Evolutionary conservation across 2,797 vertebrate genomes (phyloP).

Genomic region (Propithecus perrieri): DNA sequence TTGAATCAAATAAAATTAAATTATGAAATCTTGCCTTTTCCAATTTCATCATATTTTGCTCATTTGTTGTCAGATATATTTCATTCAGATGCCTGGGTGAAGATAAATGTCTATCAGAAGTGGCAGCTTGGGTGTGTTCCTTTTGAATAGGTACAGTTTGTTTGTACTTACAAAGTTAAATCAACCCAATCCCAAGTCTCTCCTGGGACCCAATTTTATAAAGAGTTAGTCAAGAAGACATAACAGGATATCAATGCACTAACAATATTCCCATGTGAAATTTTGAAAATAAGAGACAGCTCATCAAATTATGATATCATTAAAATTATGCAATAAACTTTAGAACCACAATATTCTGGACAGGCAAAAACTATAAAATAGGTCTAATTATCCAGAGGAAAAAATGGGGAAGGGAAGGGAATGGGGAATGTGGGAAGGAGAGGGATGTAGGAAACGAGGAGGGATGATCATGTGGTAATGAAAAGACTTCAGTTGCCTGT

Average conservation of each 20-base stretch:
- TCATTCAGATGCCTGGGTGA: neutral
- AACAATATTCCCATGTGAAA: neutral
- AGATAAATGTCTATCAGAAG: neutral
- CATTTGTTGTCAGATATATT: neutral
- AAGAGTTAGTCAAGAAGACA: neutral
- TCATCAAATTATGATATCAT: neutral
- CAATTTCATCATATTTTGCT: neutral
- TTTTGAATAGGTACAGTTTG: neutral
- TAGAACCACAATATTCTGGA: neutral
- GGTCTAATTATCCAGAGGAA: neutral
- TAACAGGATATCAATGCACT: neutral
- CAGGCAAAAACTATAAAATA: neutral
- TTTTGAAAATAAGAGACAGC: neutral
- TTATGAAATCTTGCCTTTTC: neutral
- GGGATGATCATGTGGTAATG: neutral
- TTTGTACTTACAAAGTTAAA: neutral
- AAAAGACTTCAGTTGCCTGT: neutral
- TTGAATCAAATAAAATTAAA: constrained; percentile 1
- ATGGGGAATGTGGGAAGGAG: accelerated
- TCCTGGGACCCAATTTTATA: neutral
- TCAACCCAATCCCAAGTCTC: neutral
- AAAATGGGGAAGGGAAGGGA: neutral
- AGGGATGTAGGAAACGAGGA: neutral
- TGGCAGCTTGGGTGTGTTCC: neutral
- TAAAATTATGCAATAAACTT: neutral